Conservation (phyloP, 2,888 invertebrate species). For the Nesidiocoris tenuis region DNA sequence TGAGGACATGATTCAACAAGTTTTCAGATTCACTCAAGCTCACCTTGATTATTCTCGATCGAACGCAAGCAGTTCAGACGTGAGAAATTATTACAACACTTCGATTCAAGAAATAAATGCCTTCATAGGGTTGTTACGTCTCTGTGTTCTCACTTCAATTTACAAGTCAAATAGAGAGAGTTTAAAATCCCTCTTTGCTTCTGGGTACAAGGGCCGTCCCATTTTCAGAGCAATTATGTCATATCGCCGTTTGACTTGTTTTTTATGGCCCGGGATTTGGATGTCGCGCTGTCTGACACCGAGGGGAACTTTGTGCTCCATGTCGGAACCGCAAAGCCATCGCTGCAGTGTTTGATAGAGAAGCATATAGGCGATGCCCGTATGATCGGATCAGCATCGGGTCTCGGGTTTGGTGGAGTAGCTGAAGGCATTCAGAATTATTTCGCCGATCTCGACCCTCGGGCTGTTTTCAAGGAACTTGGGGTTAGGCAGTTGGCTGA, state of each 20-base stretch:
- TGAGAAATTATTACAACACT: neutral
- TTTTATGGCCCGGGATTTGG: too few relatives aligned
- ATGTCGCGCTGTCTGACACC: too few relatives aligned
- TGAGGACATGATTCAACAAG: constrained; percentile 5
- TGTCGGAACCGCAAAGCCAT: too few relatives aligned
- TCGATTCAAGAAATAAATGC: neutral
- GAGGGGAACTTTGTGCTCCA: too few relatives aligned
- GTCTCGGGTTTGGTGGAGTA: too few relatives aligned
- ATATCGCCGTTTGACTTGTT: neutral
- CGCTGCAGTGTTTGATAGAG: too few relatives aligned
- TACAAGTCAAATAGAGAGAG: constrained; percentile 4
- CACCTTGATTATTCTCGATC: neutral
- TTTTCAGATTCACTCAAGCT: neutral
- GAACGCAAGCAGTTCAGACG: neutral
- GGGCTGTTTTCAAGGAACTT: too few relatives aligned
- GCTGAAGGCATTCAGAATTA: too few relatives aligned
- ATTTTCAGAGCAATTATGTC: constrained; percentile 7
- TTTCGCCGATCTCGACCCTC: too few relatives aligned
- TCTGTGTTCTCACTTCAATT: neutral
- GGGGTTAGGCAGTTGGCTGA: too few relatives aligned
- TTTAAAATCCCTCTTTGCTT: neutral
- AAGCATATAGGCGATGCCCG: too few relatives aligned
- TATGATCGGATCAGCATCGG: too few relatives aligned
- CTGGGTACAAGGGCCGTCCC: neutral
- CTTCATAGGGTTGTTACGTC: constrained; percentile 5